Conservation (phyloP, 2,113 vertebrate species). For the Sinocyclocheilus grahami region DNA sequence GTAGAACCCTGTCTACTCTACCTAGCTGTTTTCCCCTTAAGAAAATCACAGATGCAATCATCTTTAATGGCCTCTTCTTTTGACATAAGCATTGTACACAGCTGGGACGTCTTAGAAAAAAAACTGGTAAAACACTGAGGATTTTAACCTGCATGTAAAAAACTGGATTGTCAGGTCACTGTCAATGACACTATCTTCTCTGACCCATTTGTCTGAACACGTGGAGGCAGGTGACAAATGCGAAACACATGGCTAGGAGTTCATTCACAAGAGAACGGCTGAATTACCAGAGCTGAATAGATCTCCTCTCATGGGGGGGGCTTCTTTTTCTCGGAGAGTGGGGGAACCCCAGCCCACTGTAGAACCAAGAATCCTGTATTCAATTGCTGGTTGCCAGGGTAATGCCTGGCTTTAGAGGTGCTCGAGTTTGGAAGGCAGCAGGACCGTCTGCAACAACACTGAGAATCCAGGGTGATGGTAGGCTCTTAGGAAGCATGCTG, state of each 20-base stretch:
- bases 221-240: constrained; percentile 26
- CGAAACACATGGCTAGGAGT: constrained; percentile 40
- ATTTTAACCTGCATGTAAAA: neutral
- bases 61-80: neutral
- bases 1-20: too few relatives aligned
- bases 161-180: constrained; percentile 2
- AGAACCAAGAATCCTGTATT: constrained; percentile 51
- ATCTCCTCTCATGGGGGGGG: constrained; percentile 46
- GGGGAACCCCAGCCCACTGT: constrained; percentile 34
- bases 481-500: constrained; percentile 51
- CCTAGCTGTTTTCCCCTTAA: neutral
- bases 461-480: constrained; percentile 54
- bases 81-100: neutral
- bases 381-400: constrained; percentile 63
- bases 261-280: constrained; percentile 47
- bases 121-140: neutral
- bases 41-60: neutral
- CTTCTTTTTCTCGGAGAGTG: constrained; percentile 52
- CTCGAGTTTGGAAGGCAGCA: constrained; percentile 48
- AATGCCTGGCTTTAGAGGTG: constrained; percentile 54
- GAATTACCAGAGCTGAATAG: constrained; percentile 61
- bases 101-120: neutral
- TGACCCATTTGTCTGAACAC: neutral
- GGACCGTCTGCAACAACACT: constrained; percentile 36
- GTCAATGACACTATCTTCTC: neutral